Conservation (phyloP, 2,113 vertebrate species). For the Misgurnus anguillicaudatus region DNA sequence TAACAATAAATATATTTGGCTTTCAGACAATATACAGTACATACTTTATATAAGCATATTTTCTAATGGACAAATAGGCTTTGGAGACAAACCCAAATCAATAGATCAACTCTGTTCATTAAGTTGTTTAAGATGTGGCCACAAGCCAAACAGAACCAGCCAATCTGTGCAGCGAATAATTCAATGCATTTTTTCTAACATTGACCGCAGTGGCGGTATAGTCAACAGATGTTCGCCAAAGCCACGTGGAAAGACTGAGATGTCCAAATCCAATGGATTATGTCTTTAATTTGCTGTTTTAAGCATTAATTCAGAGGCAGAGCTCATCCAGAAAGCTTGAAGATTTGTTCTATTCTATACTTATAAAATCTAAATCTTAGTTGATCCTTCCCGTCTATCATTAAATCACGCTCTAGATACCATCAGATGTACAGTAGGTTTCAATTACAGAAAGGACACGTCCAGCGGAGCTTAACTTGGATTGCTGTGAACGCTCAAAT, state of each 20-base stretch:
- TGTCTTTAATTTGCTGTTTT: slow-evolving; percentile 22
- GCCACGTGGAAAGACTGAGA: not conserved
- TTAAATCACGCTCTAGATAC: not conserved
- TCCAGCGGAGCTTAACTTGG: not conserved
- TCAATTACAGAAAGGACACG: not conserved
- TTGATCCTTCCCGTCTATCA: slow-evolving; percentile 50
- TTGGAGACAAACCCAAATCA: not conserved
- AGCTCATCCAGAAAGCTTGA: not conserved
- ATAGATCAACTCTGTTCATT: slow-evolving; percentile 8
- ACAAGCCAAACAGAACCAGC: not conserved
- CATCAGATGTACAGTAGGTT: not conserved
- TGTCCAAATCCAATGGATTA: slow-evolving; percentile 24
- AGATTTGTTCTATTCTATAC: slow-evolving; percentile 65
- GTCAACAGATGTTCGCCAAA: not conserved
- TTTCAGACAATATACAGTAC: no score
- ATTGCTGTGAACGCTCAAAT: not conserved
- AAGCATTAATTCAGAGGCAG: not conserved
- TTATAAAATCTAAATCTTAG: slow-evolving; percentile 61
- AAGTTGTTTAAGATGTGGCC: not conserved
- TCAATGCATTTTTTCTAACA: slow-evolving; percentile 3
- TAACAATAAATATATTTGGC: no score
- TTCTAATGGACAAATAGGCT: not conserved
- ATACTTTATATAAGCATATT: no score
- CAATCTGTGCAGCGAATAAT: not conserved
- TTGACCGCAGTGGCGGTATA: not conserved